phyloP scores from a whole-genome alignment of 2,888 invertebrate genomes.

The Napeogenes sylphis region DNA sequence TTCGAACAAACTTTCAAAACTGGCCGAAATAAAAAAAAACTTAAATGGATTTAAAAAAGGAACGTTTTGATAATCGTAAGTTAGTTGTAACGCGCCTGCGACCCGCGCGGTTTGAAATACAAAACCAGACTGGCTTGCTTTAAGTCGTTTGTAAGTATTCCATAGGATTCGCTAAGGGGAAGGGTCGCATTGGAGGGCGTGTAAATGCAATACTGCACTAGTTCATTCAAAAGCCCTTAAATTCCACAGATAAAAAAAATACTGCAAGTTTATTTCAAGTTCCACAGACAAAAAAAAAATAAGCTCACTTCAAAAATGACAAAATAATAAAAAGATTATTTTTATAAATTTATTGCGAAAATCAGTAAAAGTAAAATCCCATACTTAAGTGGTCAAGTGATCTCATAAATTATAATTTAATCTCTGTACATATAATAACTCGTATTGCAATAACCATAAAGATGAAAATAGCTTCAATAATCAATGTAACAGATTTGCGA shows the following conservation, averaged over 20 bases:
- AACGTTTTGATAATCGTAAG: conserved; percentile 54
- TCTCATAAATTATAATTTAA: conserved; percentile 39
- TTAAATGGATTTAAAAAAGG: conserved; percentile 35
- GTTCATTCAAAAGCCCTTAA: conserved; percentile 65
- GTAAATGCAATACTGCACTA: conserved; percentile 71
- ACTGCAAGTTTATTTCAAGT: conserved; percentile 36
- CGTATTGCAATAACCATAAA: conserved; percentile 22
- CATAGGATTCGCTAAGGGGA: conserved; percentile 75
- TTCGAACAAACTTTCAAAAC: conserved; percentile 42
- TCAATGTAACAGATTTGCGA: conserved; percentile 32
- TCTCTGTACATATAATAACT: conserved; percentile 31
- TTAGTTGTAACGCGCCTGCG: conserved; percentile 54
- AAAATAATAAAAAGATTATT: conserved; percentile 10
- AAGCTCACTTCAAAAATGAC: conserved; percentile 5
- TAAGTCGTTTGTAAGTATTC: conserved; percentile 73
- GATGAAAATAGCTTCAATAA: background rate
- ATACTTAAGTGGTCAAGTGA: conserved; percentile 37
- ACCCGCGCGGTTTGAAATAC: conserved; percentile 69
- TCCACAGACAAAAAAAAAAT: conserved; percentile 10
- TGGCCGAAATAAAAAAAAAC: conserved; percentile 42
- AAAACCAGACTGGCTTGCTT: conserved; percentile 74
- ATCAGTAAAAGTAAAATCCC: conserved; percentile 40
- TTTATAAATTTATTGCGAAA: conserved; percentile 46
- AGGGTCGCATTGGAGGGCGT: conserved; percentile 74
- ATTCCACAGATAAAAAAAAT: conserved; percentile 25